Evolutionary conservation across 2,888 invertebrate species (phyloP).

Genomic region (Odontomyia ornata): DNA sequence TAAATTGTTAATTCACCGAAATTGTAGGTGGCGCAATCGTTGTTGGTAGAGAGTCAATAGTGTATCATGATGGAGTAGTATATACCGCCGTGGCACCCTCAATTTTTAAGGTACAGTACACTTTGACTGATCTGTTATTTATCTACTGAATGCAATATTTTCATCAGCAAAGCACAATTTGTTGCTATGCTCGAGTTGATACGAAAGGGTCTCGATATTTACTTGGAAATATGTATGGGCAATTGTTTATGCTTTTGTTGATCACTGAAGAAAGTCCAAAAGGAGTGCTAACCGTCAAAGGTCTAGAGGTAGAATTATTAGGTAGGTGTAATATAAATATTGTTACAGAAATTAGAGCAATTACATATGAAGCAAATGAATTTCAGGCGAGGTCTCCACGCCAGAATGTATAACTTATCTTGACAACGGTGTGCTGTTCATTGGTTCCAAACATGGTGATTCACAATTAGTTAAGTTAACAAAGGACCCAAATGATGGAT

Average conservation of each 20-base stretch:
- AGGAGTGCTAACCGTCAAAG: slow-evolving; percentile 81
- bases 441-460: slow-evolving; percentile 96
- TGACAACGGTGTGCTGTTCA: slow-evolving; percentile 96
- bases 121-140: slow-evolving; percentile 37
- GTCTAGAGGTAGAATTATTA: slow-evolving; percentile 90
- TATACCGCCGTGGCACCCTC: slow-evolving; percentile 92
- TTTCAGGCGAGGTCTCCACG: slow-evolving; percentile 85
- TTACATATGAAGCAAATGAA: background rate
- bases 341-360: background rate
- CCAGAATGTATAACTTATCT: slow-evolving; percentile 98
- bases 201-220: slow-evolving; percentile 88
- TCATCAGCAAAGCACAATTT: slow-evolving; percentile 86
- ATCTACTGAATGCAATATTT: background rate
- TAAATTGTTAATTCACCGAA: slow-evolving; percentile 6
- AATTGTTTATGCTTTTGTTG: slow-evolving; percentile 93
- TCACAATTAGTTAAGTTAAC: slow-evolving; percentile 93
- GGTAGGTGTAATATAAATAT: slow-evolving; percentile 65
- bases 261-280: slow-evolving; percentile 84
- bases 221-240: slow-evolving; percentile 93
- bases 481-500: slow-evolving; percentile 84
- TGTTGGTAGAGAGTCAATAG: slow-evolving; percentile 96
- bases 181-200: slow-evolving; percentile 94
- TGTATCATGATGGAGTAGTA: slow-evolving; percentile 92
- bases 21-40: slow-evolving; percentile 85
- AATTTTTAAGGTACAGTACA: slow-evolving; percentile 91